Conservation (phyloP, 1,140 invertebrate genomes). For the Agrilus planipennis region DNA sequence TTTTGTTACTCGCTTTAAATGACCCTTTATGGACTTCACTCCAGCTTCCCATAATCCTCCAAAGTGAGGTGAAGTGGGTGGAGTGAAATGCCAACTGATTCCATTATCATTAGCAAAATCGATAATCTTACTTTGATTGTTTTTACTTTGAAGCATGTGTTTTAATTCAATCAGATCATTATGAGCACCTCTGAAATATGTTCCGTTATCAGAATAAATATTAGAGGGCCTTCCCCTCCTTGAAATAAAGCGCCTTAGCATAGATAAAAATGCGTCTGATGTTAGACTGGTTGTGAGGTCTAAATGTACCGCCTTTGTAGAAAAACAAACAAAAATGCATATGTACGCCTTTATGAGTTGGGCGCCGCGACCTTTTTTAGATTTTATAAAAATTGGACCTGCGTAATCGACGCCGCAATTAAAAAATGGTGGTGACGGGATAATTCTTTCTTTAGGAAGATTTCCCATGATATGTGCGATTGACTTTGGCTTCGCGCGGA, state of each 20-base stretch:
- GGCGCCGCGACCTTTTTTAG: slow-evolving; percentile 10
- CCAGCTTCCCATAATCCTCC: slow-evolving; percentile 1
- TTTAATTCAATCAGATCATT: background rate
- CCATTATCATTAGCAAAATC: background rate
- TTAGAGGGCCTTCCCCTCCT: slow-evolving; percentile 17
- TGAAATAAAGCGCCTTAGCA: slow-evolving; percentile 17
- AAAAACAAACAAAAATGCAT: slow-evolving; percentile 1
- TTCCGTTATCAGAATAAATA: slow-evolving; percentile 24
- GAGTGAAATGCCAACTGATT: background rate
- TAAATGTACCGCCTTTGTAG: slow-evolving; percentile 17
- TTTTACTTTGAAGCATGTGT: background rate
- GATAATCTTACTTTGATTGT: background rate
- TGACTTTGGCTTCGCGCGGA: slow-evolving; percentile 2
- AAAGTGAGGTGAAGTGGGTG: slow-evolving; percentile 1
- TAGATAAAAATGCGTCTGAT: slow-evolving; percentile 18
- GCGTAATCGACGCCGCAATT: slow-evolving; percentile 27
- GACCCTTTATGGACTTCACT: background rate
- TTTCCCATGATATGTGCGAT: slow-evolving; percentile 12
- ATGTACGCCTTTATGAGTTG: slow-evolving; percentile 18
- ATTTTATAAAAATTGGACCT: slow-evolving; percentile 24
- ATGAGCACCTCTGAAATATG: background rate
- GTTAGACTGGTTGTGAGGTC: slow-evolving; percentile 18
- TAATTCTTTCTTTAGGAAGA: slow-evolving; percentile 8
- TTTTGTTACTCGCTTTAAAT: background rate
- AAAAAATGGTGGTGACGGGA: slow-evolving; percentile 13